Evolutionary conservation across 2,797 vertebrate genomes (phyloP).

Genomic region (Platalea minor): DNA sequence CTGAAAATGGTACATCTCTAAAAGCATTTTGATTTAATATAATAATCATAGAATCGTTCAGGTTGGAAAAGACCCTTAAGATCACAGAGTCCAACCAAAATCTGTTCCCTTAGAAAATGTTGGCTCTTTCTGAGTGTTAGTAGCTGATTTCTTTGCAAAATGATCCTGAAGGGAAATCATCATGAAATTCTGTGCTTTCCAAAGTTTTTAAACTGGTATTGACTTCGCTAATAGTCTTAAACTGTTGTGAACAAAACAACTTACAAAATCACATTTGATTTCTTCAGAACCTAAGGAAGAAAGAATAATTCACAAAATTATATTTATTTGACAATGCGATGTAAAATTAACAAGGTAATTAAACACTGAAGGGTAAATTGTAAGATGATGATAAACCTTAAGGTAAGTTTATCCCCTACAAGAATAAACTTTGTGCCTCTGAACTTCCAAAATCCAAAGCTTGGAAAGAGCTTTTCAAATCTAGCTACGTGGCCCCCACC

Average conservation of each 20-base stretch:
- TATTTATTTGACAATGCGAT: neutral
- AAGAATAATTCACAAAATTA: neutral
- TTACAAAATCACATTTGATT: neutral
- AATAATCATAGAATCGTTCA: neutral
- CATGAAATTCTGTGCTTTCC: neutral
- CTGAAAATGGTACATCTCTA: neutral
- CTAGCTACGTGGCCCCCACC: fast-evolving
- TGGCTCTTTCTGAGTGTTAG: neutral
- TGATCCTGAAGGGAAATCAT: neutral
- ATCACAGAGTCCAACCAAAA: neutral
- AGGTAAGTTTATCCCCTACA: neutral
- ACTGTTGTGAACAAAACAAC: neutral
- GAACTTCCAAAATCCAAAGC: neutral
- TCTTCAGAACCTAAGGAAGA: neutral
- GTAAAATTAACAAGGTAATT: neutral
- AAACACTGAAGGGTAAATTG: neutral
- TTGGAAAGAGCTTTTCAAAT: neutral
- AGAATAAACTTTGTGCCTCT: neutral
- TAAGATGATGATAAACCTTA: neutral
- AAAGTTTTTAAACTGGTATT: neutral
- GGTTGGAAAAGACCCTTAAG: too few relatives aligned
- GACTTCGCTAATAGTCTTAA: neutral
- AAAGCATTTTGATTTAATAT: neutral
- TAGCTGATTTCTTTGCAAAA: neutral
- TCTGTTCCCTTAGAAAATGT: neutral